Evolutionary conservation across 2,888 invertebrate species (phyloP).

Genomic region (Euclidia mi): DNA sequence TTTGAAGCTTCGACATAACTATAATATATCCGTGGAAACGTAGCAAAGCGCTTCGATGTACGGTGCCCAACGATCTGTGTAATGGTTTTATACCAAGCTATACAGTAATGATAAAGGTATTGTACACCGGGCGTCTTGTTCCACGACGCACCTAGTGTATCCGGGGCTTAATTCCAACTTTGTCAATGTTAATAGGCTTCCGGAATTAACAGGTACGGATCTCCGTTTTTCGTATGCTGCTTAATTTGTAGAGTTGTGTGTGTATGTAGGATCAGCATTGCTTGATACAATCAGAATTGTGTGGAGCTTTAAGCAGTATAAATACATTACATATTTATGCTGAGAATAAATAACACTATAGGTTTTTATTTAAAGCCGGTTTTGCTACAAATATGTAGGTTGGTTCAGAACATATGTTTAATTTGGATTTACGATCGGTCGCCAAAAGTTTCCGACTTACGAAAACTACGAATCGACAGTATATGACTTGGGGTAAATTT

Average conservation of each 20-base stretch:
- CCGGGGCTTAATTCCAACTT: constrained; percentile 43
- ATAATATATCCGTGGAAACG: constrained; percentile 20
- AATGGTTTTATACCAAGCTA: constrained; percentile 48
- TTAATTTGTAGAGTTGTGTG: constrained; percentile 23
- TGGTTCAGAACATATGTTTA: too few relatives aligned
- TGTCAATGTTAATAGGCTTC: constrained; percentile 56
- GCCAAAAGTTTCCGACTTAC: too few relatives aligned
- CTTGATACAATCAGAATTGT: too few relatives aligned
- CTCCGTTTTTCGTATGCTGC: constrained; percentile 39
- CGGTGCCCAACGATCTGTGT: constrained; percentile 33
- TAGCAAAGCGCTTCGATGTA: constrained; percentile 28
- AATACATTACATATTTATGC: too few relatives aligned
- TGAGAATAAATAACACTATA: too few relatives aligned
- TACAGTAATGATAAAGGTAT: constrained; percentile 11
- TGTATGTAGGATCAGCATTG: too few relatives aligned
- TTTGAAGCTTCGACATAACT: background rate
- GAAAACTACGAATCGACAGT: too few relatives aligned
- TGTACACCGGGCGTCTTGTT: constrained; percentile 32
- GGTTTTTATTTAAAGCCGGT: too few relatives aligned
- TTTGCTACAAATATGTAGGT: too few relatives aligned
- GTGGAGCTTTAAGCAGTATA: too few relatives aligned
- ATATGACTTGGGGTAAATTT: too few relatives aligned
- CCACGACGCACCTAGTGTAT: constrained; percentile 44
- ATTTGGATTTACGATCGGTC: too few relatives aligned
- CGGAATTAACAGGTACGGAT: constrained; percentile 48